Base-by-base conservation (phyloP, 92 coral and sea anemone genomes). In the Epizoanthus illoricatus region DNA sequence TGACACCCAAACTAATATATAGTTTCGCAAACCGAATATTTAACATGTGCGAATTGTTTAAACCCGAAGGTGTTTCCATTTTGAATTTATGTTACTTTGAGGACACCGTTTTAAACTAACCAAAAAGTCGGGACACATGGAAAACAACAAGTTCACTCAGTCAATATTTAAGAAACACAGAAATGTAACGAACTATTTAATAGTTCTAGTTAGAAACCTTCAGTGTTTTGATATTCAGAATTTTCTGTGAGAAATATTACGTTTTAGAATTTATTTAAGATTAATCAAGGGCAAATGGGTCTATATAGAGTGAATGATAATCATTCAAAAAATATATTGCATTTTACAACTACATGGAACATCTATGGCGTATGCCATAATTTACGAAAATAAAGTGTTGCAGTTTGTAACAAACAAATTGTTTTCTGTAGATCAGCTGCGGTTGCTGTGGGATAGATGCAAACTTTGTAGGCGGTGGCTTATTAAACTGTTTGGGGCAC, bases 301-400 rank as follows among this genome's bases (percentile, higher is more conserved):
- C n/a, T 52, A 18, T 8, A 74, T 1, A 17, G 65, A 61, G 36
- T 19, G 66, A 60, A 75, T 61, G 81, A 42, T 61, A 61, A 61
- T 76, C 81, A 61, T 76, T 78, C 59, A 21, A 78, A 78, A 78
- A 78, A 52, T 21, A 43, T 78, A 63, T 41, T 78, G 61, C 82
- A 78, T 63, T 78, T 78, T 78, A 78, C 60, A 78, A 70, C 49
- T 63, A 69, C 65, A 33, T 40, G 65, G 60, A 63, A 43, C 71
- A 78, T 78, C 42, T 76, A 36, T 61, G 59, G 70, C 49, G 23
- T 24, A 76, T 52, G 36, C 54, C 8, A 63, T 61, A 18, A 78
- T 43, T 63, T 62, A 78, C 20, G 60, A 62, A 61, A 78, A 78
- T 78, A 78, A 78, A 78, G 62, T 78, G 61, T 78, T 78, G 82